phyloP scores from a whole-genome alignment of 2,888 invertebrate genomes.

The Pseudococcus jackbeardsleyi region DNA sequence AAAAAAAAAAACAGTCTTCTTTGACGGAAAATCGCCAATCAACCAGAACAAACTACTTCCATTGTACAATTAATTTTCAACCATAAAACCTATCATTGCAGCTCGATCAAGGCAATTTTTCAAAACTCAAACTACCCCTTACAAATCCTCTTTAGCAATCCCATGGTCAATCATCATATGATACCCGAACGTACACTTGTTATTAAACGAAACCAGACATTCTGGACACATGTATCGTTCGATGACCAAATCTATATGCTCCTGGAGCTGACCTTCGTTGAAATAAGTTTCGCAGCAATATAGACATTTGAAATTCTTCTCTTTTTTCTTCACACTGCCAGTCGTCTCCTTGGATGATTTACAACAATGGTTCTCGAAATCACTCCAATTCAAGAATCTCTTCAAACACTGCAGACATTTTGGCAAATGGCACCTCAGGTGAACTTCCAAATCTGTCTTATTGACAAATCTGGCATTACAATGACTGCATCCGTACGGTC shows the following conservation, averaged over 20 bases:
- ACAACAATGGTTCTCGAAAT: neutral
- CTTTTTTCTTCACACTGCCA: neutral
- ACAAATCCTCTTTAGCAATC: too few species aligned
- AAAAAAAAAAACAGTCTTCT: too few species aligned
- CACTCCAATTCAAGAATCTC: neutral
- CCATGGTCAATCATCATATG: neutral
- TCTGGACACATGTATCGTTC: neutral
- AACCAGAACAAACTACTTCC: too few species aligned
- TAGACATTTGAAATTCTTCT: neutral
- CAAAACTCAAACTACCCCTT: too few species aligned
- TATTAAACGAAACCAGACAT: neutral
- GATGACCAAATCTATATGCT: neutral
- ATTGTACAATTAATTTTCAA: too few species aligned
- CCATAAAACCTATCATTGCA: too few species aligned
- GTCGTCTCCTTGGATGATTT: neutral
- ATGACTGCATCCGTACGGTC: neutral
- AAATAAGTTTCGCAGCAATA: neutral
- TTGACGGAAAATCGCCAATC: too few species aligned
- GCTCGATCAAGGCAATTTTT: too few species aligned
- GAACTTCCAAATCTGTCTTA: neutral
- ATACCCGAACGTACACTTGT: neutral
- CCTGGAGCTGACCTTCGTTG: neutral
- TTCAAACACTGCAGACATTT: neutral
- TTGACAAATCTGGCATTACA: neutral
- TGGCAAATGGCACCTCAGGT: neutral